Conservation (phyloP, 2,888 invertebrate species). For the Trichopria drosophilae region DNA sequence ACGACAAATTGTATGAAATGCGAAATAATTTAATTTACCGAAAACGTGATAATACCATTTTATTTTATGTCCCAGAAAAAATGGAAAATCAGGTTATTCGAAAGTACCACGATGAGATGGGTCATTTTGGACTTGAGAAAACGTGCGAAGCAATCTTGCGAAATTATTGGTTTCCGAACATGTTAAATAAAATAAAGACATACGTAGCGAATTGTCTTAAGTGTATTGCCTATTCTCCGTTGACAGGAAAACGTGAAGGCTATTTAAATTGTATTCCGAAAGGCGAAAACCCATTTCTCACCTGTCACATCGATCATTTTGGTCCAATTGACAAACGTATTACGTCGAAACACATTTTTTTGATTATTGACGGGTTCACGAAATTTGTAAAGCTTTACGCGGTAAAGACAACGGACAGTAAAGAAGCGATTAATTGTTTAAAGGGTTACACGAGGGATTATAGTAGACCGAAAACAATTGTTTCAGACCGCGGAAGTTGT, state of each 20-base stretch:
- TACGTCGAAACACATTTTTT: no score
- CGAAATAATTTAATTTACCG: conserved; percentile 18
- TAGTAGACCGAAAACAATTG: neutral
- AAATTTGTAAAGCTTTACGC: no score
- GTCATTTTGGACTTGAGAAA: conserved; percentile 15
- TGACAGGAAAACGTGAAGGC: conserved; percentile 9
- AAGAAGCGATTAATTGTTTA: neutral
- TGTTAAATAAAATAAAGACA: conserved; percentile 9
- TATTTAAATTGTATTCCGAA: conserved; percentile 6
- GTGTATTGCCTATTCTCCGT: conserved; percentile 12
- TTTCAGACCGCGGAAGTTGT: neutral
- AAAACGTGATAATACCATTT: neutral
- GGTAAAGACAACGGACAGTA: neutral
- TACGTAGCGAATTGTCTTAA: conserved; percentile 11
- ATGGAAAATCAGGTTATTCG: conserved; percentile 15
- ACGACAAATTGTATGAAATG: conserved; percentile 20
- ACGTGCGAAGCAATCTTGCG: neutral
- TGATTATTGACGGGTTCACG: no score
- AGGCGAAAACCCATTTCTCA: conserved; percentile 1
- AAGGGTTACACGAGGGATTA: neutral
- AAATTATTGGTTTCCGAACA: conserved; percentile 14
- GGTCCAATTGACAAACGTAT: no score
- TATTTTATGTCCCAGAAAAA: conserved; percentile 19
- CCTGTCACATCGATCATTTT: conserved; percentile 32
- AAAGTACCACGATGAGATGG: conserved; percentile 17